A percentile compares a stretch with the other conserved stretches of the same genome.
phyloP scores from a whole-genome alignment of 2,113 vertebrate genomes.

The Puma concolor region DNA sequence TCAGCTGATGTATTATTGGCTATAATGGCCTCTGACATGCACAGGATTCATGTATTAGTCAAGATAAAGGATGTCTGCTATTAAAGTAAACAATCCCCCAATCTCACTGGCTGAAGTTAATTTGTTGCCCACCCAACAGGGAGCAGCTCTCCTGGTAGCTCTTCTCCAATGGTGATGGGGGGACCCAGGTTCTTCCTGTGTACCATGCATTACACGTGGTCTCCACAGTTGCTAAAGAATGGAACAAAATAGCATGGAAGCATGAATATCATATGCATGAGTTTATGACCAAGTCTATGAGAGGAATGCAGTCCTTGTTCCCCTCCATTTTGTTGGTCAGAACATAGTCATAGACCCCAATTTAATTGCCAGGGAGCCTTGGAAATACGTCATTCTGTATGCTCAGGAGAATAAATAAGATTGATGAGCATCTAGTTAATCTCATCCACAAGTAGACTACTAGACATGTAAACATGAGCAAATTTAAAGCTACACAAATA shows the following conservation, averaged over 20 bases:
- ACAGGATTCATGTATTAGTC: neutral
- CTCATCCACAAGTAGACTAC: neutral
- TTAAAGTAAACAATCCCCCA: neutral
- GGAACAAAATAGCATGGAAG: neutral
- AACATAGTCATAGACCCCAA: neutral
- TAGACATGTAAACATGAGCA: neutral
- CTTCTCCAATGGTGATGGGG: neutral
- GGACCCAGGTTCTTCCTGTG: neutral
- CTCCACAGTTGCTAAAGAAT: neutral
- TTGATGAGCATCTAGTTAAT: neutral
- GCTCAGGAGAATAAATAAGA: neutral
- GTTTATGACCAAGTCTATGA: neutral
- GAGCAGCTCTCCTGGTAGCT: neutral
- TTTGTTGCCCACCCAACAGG: neutral
- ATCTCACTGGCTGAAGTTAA: neutral
- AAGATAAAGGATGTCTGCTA: neutral
- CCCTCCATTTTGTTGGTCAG: neutral
- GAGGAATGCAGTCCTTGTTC: neutral
- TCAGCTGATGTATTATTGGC: neutral
- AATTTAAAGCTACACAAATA: neutral
- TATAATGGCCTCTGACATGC: neutral
- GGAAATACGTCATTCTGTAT: neutral
- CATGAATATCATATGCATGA: neutral
- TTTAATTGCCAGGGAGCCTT: neutral
- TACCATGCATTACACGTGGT: neutral